Evolutionary conservation across 2,888 invertebrate species (phyloP).

Genomic region (Plebejus melissa): DNA sequence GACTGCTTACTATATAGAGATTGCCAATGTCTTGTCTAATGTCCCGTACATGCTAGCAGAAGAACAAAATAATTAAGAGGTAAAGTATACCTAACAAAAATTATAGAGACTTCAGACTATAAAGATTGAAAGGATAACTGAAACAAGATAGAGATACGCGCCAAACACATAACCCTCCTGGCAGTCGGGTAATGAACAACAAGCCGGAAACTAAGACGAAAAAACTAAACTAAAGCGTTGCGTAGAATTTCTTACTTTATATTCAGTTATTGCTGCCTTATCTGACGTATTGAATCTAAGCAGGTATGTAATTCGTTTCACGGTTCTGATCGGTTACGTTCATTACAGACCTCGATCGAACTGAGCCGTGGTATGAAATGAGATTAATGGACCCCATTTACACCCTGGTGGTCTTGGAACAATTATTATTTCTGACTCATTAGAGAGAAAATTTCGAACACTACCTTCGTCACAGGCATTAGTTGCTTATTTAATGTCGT

Average conservation of each 20-base stretch:
- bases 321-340: slow-evolving; percentile 21
- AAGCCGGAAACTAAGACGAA: background rate
- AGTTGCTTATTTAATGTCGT: background rate
- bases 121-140: background rate
- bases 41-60: no score
- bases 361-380: slow-evolving; percentile 19
- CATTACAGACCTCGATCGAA: slow-evolving; percentile 10
- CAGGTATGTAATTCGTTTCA: slow-evolving; percentile 19
- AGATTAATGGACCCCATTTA: slow-evolving; percentile 15
- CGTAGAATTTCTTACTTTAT: background rate
- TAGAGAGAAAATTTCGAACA: background rate
- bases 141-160: background rate
- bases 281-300: slow-evolving; percentile 13
- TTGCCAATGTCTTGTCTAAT: no score
- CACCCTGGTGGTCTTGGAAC: slow-evolving; percentile 16
- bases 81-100: no score
- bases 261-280: slow-evolving; percentile 7
- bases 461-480: background rate
- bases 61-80: no score
- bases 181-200: background rate
- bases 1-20: no score
- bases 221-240: background rate
- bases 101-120: no score
- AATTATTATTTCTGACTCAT: background rate
- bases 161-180: no score